These are phyloP conservation scores for Vanacampus margaritifer DNA, from an alignment of 2,113 vertebrate species.

Conservation along the genomic window DNA sequence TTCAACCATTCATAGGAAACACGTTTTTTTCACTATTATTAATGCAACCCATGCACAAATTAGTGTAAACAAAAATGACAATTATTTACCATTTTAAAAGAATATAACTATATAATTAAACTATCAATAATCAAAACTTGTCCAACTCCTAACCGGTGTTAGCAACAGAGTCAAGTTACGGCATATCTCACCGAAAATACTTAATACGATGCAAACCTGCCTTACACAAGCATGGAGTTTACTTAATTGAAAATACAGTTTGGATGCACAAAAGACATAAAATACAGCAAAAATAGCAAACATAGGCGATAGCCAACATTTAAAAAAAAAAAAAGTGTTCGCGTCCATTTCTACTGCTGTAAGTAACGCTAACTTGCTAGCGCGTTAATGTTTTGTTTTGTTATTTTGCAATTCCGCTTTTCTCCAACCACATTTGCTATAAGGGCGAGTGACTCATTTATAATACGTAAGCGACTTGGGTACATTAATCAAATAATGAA, in stretches of 20 bases:
- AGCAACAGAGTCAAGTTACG: no score
- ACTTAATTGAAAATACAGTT: not conserved
- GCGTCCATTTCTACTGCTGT: not conserved
- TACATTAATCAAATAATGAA: not conserved
- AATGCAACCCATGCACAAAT: not conserved
- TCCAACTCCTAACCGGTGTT: no score
- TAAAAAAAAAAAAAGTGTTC: no score
- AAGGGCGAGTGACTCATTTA: not conserved
- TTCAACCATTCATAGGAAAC: slow-evolving; percentile 23
- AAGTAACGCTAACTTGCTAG: not conserved
- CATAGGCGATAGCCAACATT: not conserved
- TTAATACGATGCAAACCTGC: no score
- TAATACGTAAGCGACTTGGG: not conserved
- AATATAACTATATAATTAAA: no score
- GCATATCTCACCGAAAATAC: no score
- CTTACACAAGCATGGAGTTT: not conserved
- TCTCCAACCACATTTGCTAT: not conserved
- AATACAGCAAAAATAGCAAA: not conserved
- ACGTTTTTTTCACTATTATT: not conserved
- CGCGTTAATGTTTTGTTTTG: not conserved
- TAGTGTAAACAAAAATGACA: not conserved
- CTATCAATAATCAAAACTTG: no score
- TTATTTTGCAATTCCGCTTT: no score
- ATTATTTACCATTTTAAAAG: not conserved
- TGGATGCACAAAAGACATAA: not conserved